Percentiles rank a stretch among this genome's conserved stretches.
These are phyloP conservation scores for Zeugodacus cucurbitae DNA, from an alignment of 1,140 invertebrate genomes.

Conservation along the genomic window DNA sequence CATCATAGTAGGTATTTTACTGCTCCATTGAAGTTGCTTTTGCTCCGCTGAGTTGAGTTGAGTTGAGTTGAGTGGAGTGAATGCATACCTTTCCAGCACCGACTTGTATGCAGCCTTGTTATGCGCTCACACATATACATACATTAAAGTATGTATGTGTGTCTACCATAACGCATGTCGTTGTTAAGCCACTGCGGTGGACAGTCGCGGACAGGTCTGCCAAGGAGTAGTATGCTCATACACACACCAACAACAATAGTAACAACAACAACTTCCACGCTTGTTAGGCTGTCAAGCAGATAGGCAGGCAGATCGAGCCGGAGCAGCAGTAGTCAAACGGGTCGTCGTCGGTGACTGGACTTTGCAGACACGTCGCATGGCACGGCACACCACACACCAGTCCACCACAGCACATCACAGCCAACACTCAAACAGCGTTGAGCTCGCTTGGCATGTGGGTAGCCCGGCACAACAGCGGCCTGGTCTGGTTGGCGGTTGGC, in stretches of 20 bases:
- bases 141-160: not conserved
- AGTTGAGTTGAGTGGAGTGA: too few species aligned
- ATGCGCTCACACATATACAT: too few species aligned
- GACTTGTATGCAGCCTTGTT: not conserved
- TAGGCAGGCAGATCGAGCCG: not conserved
- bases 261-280: not conserved
- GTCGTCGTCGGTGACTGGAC: not conserved
- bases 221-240: not conserved
- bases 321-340: not conserved
- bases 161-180: not conserved
- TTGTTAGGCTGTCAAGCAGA: not conserved
- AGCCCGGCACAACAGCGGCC: not conserved
- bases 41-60: not conserved
- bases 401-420: not conserved
- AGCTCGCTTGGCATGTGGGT: too few species aligned
- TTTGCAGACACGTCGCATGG: not conserved
- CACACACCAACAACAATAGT: not conserved
- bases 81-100: not conserved
- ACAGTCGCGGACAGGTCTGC: slow-evolving; percentile 25
- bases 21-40: not conserved
- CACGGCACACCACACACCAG: not conserved
- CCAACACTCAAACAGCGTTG: too few species aligned
- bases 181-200: not conserved
- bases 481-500: not conserved
- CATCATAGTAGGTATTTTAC: not conserved